Base-by-base conservation (phyloP, 2,113 vertebrate species). In the Psittacus erithacus region DNA sequence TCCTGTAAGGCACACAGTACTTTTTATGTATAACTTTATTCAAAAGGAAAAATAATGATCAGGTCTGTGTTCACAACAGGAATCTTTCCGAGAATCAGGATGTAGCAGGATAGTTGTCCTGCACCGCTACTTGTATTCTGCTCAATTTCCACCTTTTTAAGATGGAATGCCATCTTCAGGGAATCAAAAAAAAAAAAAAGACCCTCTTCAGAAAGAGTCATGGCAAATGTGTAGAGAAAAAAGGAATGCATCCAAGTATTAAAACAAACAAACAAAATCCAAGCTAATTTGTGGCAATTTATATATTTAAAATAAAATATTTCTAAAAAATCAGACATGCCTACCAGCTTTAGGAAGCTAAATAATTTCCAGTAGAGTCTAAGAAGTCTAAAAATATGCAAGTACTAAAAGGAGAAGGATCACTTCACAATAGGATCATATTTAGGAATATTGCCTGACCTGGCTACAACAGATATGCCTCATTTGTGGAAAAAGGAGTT, bases 1-100 rank as follows among this genome's bases (percentile, higher is more conserved):
- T 57, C 99, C 99, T 99, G 88, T 38, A 96, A 97, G 94, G 94
- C 23, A 96, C 17, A 84, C 10, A 47, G 0, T 27, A 87, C 17
- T 62, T 88, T 57, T 25, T 43, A 80, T 16, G 7, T 15, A 75
- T 25, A 31, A 11, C 20, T 76, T 29, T 63, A 63, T 64, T 75
- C 3, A 2, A 71, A 44, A 25, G 31, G n/a, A 67, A 77, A 31
- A 57, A 47, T 17, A 89, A 46, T 24, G 73, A 84, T 3, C 14
- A 63, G 8, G 20, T 18, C 43, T 77, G 13, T 29, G 20, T 35
- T 46, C 1, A 1, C 29, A 67, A 77, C 3, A 53, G 38, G 46
- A 77, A 38, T 41, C 38, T 46, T 81, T n/a, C 25, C 13, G 52
- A 84, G 50, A 71, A 79, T 29, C 19, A 67, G 46, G 19, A 65